These are phyloP conservation scores for Eueides isabella DNA, from an alignment of 1,140 invertebrate species.

Conservation along the genomic window DNA sequence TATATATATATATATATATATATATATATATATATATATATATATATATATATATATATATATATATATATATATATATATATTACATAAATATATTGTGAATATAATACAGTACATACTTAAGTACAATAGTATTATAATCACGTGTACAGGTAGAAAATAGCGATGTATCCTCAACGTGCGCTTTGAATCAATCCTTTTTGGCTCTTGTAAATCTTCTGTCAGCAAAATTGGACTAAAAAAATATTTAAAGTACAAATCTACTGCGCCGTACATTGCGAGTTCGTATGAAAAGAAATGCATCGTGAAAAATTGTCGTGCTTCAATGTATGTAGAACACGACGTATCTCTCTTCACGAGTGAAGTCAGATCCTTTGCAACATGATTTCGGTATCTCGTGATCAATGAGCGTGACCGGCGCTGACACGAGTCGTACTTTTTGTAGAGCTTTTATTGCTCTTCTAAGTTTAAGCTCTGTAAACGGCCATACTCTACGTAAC, in stretches of 20 bases:
- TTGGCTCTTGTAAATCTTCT: slow-evolving; percentile 28
- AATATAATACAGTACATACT: not conserved
- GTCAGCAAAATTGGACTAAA: slow-evolving; percentile 20
- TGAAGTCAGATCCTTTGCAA: slow-evolving; percentile 15
- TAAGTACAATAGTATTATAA: not conserved
- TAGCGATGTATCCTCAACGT: not conserved
- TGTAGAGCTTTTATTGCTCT: slow-evolving; percentile 22
- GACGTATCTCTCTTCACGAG: not conserved
- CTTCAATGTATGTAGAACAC: slow-evolving; percentile 6
- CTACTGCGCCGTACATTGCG: not conserved
- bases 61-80: no score
- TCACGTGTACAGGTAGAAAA: not conserved
- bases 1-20: no score
- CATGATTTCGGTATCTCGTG: slow-evolving; percentile 28
- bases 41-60: no score
- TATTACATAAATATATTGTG: no score
- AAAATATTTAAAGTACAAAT: not conserved
- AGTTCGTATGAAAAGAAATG: not conserved
- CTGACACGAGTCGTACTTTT: slow-evolving; percentile 29
- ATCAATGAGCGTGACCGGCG: slow-evolving; percentile 31
- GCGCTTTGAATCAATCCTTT: slow-evolving; percentile 25
- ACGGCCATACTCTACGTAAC: not conserved
- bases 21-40: no score
- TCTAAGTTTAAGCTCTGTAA: slow-evolving; percentile 24
- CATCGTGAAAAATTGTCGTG: not conserved